phyloP scores from a whole-genome alignment of 2,888 invertebrate species.

The Proisotoma minuta region DNA sequence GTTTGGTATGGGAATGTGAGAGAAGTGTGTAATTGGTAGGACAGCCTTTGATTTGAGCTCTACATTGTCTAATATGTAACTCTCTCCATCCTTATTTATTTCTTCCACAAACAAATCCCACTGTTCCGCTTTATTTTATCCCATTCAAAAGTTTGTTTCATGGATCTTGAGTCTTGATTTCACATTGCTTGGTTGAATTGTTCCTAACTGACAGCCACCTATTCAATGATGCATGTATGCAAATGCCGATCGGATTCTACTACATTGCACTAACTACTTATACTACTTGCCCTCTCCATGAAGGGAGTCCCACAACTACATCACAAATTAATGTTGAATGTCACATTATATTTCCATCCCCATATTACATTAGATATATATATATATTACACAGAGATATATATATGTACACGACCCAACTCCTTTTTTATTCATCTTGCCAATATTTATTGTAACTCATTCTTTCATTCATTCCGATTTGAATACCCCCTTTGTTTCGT shows the following conservation, averaged over 20 bases:
- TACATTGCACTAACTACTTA: too few relatives aligned
- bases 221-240: not conserved
- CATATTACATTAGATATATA: not conserved
- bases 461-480: not conserved
- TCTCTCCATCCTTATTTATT: not conserved
- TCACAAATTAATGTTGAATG: conserved; percentile 12
- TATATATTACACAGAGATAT: not conserved
- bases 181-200: not conserved
- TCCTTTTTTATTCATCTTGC: not conserved
- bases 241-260: not conserved
- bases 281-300: not conserved
- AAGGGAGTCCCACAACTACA: not conserved
- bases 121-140: not conserved
- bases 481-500: not conserved
- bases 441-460: conserved; percentile 2
- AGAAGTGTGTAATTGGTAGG: not conserved
- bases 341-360: conserved; percentile 8
- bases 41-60: too few relatives aligned
- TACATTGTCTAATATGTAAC: not conserved
- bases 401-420: not conserved
- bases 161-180: conserved; percentile 2
- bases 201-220: not conserved
- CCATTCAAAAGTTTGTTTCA: not conserved
- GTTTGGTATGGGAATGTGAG: not conserved
- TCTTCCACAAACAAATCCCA: not conserved